phyloP scores from a whole-genome alignment of 1,140 invertebrate species.

The Sinonovacula constricta region DNA sequence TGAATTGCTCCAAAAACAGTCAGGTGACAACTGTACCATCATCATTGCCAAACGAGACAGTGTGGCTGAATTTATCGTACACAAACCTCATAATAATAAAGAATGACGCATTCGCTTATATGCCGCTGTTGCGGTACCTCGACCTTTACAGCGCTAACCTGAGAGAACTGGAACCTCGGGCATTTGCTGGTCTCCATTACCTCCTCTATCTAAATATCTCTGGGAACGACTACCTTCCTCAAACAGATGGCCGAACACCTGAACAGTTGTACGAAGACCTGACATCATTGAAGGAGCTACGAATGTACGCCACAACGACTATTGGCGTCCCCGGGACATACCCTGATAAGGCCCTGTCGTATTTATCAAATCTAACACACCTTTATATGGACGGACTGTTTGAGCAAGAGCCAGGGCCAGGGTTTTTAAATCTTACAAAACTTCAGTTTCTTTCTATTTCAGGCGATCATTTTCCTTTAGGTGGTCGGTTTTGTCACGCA shows the following conservation, averaged over 20 bases:
- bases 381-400: slow-evolving; percentile 35
- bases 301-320: slow-evolving; percentile 31
- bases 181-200: slow-evolving; percentile 9
- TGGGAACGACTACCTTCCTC: slow-evolving; percentile 5
- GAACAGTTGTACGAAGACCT: neutral
- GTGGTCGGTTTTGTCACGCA: neutral
- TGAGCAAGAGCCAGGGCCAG: slow-evolving; percentile 1
- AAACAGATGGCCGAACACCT: neutral
- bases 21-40: too few species aligned
- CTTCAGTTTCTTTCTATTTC: slow-evolving; percentile 10
- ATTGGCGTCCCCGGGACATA: slow-evolving; percentile 5
- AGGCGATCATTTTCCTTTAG: neutral
- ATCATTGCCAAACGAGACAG: neutral
- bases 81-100: neutral
- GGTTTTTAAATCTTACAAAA: slow-evolving; percentile 5
- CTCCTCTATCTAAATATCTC: slow-evolving; percentile 28
- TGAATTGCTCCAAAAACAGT: too few species aligned
- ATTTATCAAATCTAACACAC: slow-evolving; percentile 1
- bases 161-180: neutral
- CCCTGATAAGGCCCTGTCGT: neutral
- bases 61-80: neutral
- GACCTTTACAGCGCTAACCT: neutral
- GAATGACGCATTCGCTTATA: neutral
- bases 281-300: neutral
- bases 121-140: neutral